A percentile compares a stretch with the other conserved stretches of the same genome.
Evolutionary conservation across 2,797 vertebrate genomes (phyloP).

Genomic region (Micromesistius poutassou): DNA sequence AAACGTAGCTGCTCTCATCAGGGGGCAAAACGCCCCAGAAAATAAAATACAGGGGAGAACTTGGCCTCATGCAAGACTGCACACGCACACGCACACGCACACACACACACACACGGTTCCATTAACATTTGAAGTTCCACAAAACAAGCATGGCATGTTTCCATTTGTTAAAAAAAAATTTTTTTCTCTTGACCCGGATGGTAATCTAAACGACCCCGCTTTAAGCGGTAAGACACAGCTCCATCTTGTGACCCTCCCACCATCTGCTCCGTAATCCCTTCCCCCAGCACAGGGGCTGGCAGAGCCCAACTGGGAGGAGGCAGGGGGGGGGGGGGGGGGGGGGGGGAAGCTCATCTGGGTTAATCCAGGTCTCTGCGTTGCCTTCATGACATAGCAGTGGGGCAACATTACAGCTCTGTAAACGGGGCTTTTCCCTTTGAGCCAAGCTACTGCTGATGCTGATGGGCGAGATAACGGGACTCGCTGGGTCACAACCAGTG

Average conservation of each 20-base stretch:
- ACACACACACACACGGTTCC: background rate
- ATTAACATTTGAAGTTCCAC: background rate
- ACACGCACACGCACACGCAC: background rate
- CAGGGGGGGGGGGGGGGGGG: background rate
- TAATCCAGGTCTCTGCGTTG: constrained; percentile 53
- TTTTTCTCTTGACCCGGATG: background rate
- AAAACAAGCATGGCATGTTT: background rate
- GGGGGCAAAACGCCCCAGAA: background rate
- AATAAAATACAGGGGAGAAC: background rate
- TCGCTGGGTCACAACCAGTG: background rate
- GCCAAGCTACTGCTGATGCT: background rate
- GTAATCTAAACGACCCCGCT: constrained; percentile 19
- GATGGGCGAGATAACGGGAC: background rate
- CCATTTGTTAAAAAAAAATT: background rate
- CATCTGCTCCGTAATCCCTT: constrained; percentile 63
- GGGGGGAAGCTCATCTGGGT: constrained; percentile 60
- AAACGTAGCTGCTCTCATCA: background rate
- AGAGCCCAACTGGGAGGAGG: constrained; percentile 5
- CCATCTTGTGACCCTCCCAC: constrained; percentile 39
- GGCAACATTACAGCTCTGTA: constrained; percentile 7
- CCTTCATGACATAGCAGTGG: constrained; percentile 29
- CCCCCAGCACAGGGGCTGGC: constrained; percentile 27
- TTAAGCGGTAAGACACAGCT: constrained; percentile 15
- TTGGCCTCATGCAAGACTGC: background rate
- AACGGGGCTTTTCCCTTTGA: background rate